These are phyloP conservation scores for Agrenia bidenticulata DNA, from an alignment of 2,888 invertebrate genomes.

Conservation along the genomic window DNA sequence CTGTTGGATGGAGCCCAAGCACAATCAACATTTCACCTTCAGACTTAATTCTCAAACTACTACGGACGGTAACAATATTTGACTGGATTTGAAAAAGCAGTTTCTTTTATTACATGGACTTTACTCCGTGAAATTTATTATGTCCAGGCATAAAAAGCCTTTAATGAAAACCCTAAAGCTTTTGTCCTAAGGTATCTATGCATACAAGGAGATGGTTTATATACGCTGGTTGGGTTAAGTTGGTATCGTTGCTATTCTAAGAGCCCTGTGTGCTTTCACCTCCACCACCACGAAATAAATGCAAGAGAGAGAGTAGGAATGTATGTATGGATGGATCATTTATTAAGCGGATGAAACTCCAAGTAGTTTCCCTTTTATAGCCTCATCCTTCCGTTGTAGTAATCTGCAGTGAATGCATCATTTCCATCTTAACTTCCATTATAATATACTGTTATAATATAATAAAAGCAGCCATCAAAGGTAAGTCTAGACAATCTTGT, in stretches of 20 bases:
- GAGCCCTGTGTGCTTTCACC: too few species aligned
- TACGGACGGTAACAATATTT: not conserved
- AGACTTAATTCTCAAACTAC: not conserved
- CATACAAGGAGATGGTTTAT: too few species aligned
- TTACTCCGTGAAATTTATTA: not conserved
- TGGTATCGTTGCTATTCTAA: too few species aligned
- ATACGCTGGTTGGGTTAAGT: too few species aligned
- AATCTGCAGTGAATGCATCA: slow-evolving; percentile 13
- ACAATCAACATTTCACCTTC: slow-evolving; percentile 14
- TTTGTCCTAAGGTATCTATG: too few species aligned
- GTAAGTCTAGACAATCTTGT: slow-evolving; percentile 15
- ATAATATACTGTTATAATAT: slow-evolving; percentile 12
- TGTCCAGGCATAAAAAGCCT: not conserved
- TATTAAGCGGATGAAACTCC: slow-evolving; percentile 19
- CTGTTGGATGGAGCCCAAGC: not conserved
- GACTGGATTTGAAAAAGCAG: slow-evolving; percentile 4
- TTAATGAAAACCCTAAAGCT: slow-evolving; percentile 1
- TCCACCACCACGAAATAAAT: not conserved
- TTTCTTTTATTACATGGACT: slow-evolving; percentile 5
- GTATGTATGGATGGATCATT: slow-evolving; percentile 18
- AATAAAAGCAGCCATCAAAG: slow-evolving; percentile 12
- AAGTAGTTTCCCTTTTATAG: slow-evolving; percentile 22
- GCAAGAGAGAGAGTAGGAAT: not conserved
- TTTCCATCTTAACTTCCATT: slow-evolving; percentile 17
- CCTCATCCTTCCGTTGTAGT: slow-evolving; percentile 14